Evolutionary conservation across 1,140 invertebrate species (phyloP).

Genomic region (Pseudomyrmex dendroicus): DNA sequence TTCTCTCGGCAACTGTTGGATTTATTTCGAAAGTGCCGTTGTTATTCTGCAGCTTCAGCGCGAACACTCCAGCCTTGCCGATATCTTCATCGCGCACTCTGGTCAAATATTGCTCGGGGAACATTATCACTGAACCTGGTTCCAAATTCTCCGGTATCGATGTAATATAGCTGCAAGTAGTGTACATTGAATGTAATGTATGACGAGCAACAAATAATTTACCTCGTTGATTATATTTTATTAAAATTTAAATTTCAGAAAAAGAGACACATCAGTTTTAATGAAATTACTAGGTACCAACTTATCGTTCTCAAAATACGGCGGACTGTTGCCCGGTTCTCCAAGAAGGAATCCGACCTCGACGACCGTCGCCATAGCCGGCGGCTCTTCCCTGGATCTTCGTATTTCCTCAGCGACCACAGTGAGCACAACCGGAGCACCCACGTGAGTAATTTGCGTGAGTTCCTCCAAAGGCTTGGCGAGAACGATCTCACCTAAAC

Average conservation of each 20-base stretch:
- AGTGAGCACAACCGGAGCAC: constrained; percentile 92
- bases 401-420: constrained; percentile 93
- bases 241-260: not conserved
- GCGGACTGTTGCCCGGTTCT: constrained; percentile 90
- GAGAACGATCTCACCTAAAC: constrained; percentile 90
- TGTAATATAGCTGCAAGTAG: constrained; percentile 88
- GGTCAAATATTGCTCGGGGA: constrained; percentile 89
- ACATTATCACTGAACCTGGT: constrained; percentile 90
- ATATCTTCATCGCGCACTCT: constrained; percentile 91
- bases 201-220: too few relatives aligned
- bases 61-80: constrained; percentile 94
- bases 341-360: constrained; percentile 92
- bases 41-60: constrained; percentile 91
- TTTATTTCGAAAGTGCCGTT: constrained; percentile 95
- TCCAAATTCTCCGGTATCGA: constrained; percentile 93
- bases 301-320: constrained; percentile 92
- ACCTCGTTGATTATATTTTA: too few relatives aligned
- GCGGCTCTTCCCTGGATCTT: constrained; percentile 89
- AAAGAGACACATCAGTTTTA: too few relatives aligned
- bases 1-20: constrained; percentile 94
- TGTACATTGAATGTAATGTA: not conserved
- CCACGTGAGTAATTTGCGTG: constrained; percentile 90
- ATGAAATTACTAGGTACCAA: constrained; percentile 79
- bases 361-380: constrained; percentile 91
- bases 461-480: constrained; percentile 91